Evolutionary conservation across 64 coral and sea anemone genomes (phyloP).

Genomic region (Montipora capricornis): DNA sequence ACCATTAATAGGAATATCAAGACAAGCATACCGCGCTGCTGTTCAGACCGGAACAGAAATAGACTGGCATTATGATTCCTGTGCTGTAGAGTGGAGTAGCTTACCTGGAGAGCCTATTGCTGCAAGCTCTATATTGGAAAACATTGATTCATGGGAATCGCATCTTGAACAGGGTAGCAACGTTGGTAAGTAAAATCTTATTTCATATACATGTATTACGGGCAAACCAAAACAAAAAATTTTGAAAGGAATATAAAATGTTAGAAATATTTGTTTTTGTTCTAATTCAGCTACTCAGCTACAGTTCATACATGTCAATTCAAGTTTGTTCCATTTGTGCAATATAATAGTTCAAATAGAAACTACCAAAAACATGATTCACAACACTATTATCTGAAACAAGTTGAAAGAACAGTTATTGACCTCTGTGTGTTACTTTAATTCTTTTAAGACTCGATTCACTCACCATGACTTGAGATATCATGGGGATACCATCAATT

Average conservation of each 20-base stretch:
- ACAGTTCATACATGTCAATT: background rate
- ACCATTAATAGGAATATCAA: too few species aligned
- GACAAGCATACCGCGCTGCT: too few species aligned
- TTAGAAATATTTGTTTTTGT: too few species aligned
- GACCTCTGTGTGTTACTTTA: slow-evolving; percentile 13
- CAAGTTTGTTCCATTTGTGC: slow-evolving; percentile 17
- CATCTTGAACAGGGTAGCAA: too few species aligned
- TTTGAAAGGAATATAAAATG: background rate
- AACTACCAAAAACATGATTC: slow-evolving; percentile 15
- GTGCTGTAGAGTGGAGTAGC: slow-evolving; percentile 8
- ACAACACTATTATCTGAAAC: slow-evolving; percentile 12
- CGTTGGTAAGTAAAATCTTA: too few species aligned
- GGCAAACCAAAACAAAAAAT: background rate
- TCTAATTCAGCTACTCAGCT: too few species aligned
- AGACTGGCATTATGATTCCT: background rate
- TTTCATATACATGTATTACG: too few species aligned
- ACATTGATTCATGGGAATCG: too few species aligned
- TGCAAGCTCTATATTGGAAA: background rate
- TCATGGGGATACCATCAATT: slow-evolving; percentile 17
- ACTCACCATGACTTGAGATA: background rate
- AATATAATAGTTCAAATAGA: slow-evolving; percentile 21
- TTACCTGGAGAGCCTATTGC: slow-evolving; percentile 15
- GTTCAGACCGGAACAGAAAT: background rate
- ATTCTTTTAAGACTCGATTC: slow-evolving; percentile 11
- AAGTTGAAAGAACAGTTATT: slow-evolving; percentile 8